A percentile compares a stretch with the other conserved stretches of the same genome.
Evolutionary conservation across 2,797 vertebrate genomes (phyloP).

Genomic region (Vireo griseus): DNA sequence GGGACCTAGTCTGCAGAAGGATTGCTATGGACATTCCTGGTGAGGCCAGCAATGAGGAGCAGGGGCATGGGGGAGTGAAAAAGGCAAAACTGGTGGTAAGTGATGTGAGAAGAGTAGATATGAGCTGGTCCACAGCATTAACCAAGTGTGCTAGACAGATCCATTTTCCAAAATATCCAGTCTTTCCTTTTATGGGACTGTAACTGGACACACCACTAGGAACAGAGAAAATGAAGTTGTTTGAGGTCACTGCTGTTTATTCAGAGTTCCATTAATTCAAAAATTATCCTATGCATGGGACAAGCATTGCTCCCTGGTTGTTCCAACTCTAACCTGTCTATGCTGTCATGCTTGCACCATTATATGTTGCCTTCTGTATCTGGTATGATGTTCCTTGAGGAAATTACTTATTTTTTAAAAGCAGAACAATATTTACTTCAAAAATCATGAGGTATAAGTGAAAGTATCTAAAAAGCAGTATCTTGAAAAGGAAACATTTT

Average conservation of each 20-base stretch:
- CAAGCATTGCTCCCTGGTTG: fast-evolving
- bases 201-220: not conserved
- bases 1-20: not conserved
- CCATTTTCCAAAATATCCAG: not conserved
- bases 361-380: not conserved
- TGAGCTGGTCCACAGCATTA: fast-evolving
- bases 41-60: not conserved
- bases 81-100: not conserved
- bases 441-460: not conserved
- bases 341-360: not conserved
- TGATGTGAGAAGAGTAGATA: not conserved
- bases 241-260: not conserved
- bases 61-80: fast-evolving
- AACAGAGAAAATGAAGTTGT: not conserved
- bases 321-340: not conserved
- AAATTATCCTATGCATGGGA: not conserved
- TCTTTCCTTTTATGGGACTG: not conserved
- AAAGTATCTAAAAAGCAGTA: not conserved
- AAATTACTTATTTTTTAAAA: not conserved
- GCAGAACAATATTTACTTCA: not conserved
- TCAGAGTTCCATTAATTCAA: not conserved
- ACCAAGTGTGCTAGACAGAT: not conserved
- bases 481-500: not conserved
- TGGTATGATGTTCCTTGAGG: not conserved
- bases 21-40: not conserved